A percentile compares a stretch with the other conserved stretches of the same genome.
Conservation (phyloP, 2,113 vertebrate species). For the Gadus macrocephalus region DNA sequence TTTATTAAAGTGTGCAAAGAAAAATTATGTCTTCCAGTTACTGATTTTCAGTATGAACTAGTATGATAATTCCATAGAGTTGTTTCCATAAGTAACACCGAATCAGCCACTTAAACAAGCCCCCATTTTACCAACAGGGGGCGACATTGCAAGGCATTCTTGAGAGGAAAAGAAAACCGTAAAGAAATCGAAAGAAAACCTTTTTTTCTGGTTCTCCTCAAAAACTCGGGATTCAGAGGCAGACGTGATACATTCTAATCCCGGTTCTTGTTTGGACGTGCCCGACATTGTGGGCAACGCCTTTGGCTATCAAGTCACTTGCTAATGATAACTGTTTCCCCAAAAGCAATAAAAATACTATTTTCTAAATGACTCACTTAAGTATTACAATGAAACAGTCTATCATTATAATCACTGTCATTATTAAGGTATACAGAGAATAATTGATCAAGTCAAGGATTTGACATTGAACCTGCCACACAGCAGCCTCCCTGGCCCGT, state of each 20-base stretch:
- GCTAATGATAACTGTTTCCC: not conserved
- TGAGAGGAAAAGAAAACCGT: not conserved
- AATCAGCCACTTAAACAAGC: not conserved
- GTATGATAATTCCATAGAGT: not conserved
- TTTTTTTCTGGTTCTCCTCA: not conserved
- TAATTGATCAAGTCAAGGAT: no score
- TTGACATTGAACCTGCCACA: not conserved
- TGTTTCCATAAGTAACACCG: not conserved
- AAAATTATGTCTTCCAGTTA: no score
- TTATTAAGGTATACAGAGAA: no score
- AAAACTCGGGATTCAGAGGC: constrained; percentile 23
- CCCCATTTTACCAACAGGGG: constrained; percentile 34
- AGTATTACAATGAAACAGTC: no score
- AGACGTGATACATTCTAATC: constrained; percentile 23
- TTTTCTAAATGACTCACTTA: no score
- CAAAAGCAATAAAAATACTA: no score
- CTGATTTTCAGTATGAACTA: no score
- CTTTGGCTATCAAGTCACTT: constrained; percentile 5
- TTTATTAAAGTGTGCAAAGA: no score
- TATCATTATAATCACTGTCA: no score
- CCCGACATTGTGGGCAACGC: not conserved
- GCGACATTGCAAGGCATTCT: constrained; percentile 25
- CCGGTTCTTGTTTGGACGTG: constrained; percentile 26
- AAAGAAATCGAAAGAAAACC: not conserved
- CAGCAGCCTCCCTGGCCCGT: not conserved